Percentiles rank a stretch among this genome's conserved stretches.
phyloP scores from a whole-genome alignment of 1,140 invertebrate species.

The Triops longicaudatus region DNA sequence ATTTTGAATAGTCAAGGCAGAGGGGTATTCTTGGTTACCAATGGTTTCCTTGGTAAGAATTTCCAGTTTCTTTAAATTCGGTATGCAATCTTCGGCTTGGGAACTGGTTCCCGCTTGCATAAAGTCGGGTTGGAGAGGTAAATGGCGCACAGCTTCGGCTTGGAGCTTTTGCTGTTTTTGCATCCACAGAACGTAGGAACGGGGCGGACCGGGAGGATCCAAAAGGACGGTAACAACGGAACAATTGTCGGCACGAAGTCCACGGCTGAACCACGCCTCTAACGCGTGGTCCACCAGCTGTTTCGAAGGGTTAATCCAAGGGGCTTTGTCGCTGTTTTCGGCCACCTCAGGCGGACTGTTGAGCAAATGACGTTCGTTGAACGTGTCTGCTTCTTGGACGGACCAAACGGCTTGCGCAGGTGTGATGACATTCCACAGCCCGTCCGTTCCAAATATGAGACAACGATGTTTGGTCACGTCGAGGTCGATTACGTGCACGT shows the following conservation, averaged over 20 bases:
- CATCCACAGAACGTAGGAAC: conserved; percentile 17
- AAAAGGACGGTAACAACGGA: conserved; percentile 87
- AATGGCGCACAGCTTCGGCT: neutral
- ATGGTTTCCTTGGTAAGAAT: neutral
- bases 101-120: neutral
- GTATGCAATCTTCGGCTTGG: neutral
- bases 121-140: neutral
- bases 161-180: conserved; percentile 21
- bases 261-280: conserved; percentile 55
- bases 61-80: neutral
- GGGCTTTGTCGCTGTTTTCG: neutral
- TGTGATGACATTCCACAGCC: conserved; percentile 90
- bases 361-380: conserved; percentile 56
- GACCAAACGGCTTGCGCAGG: conserved; percentile 72
- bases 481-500: conserved; percentile 77
- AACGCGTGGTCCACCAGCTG: conserved; percentile 75
- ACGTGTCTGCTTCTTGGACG: conserved; percentile 68
- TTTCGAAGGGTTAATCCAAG: conserved; percentile 82
- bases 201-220: conserved; percentile 76
- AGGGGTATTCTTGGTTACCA: neutral
- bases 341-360: neutral
- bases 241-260: conserved; percentile 88
- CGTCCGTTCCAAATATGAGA: conserved; percentile 91
- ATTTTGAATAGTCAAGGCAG: neutral
- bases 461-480: conserved; percentile 71